Evolutionary conservation across 2,797 vertebrate species (phyloP).

Genomic region (Onychomys arenicola): DNA sequence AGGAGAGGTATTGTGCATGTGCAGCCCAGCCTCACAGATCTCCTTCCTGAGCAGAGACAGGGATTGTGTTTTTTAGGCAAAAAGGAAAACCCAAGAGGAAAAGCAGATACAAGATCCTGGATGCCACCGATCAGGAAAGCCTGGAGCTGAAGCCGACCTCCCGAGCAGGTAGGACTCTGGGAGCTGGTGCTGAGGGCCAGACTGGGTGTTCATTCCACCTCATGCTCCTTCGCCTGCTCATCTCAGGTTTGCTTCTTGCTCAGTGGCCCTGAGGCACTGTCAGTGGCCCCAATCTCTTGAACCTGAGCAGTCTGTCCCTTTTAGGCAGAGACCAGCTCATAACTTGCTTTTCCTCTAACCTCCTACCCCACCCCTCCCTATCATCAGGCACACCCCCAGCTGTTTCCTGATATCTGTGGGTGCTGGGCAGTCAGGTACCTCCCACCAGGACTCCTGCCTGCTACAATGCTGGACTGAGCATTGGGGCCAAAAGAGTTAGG

Average conservation of each 20-base stretch:
- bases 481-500: not conserved
- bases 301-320: not conserved
- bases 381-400: not conserved
- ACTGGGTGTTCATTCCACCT: not conserved
- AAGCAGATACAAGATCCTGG: constrained; percentile 98
- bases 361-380: fast-evolving
- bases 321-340: not conserved
- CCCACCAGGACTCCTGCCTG: not conserved
- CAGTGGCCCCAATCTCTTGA: not conserved
- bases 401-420: not conserved
- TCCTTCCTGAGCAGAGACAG: constrained; percentile 50
- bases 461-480: too few species aligned
- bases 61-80: constrained; percentile 88
- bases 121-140: constrained; percentile 95
- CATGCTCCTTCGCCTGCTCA: constrained; percentile 30
- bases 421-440: not conserved
- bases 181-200: not conserved
- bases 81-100: constrained; percentile 96
- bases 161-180: constrained; percentile 86
- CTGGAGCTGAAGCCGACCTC: constrained; percentile 92
- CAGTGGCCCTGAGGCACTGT: not conserved
- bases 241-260: not conserved
- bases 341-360: not conserved
- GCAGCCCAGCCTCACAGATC: not conserved
- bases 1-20: not conserved